phyloP scores from a whole-genome alignment of 2,113 vertebrate species.

The Ictalurus punctatus region DNA sequence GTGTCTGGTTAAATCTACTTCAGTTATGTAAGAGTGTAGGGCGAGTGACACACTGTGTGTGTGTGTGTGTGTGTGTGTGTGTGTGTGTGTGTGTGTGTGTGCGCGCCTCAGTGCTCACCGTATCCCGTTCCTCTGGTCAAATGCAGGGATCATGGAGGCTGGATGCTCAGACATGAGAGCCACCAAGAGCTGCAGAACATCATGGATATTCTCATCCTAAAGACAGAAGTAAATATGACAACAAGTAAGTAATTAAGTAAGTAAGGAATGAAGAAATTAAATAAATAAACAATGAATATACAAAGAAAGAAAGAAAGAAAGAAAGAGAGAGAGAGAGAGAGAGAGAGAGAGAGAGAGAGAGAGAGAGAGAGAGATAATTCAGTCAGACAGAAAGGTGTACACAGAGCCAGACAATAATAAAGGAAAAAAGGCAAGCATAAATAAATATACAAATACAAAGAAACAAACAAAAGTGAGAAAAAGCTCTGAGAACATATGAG shows the following conservation, averaged over 20 bases:
- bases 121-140: constrained; percentile 98
- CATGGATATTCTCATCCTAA: constrained; percentile 99
- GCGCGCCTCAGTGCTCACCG: constrained; percentile 74
- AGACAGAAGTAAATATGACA: constrained; percentile 12
- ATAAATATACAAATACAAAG: background rate
- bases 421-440: background rate
- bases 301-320: background rate
- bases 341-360: background rate
- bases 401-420: background rate
- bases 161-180: constrained; percentile 99
- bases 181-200: constrained; percentile 94
- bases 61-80: background rate
- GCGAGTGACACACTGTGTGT: background rate
- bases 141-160: constrained; percentile 98
- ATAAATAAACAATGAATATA: background rate
- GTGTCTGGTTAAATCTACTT: constrained; percentile 30
- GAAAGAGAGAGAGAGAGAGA: background rate
- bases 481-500: too few relatives aligned
- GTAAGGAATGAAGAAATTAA: background rate
- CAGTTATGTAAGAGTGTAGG: constrained; percentile 1
- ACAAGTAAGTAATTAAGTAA: constrained; percentile 2
- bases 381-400: background rate
- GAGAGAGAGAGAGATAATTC: background rate
- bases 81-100: background rate
- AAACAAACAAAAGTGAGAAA: too few relatives aligned